Base-by-base conservation (phyloP, 2,888 invertebrate species). In the Dasysyrphus albostriatus region DNA sequence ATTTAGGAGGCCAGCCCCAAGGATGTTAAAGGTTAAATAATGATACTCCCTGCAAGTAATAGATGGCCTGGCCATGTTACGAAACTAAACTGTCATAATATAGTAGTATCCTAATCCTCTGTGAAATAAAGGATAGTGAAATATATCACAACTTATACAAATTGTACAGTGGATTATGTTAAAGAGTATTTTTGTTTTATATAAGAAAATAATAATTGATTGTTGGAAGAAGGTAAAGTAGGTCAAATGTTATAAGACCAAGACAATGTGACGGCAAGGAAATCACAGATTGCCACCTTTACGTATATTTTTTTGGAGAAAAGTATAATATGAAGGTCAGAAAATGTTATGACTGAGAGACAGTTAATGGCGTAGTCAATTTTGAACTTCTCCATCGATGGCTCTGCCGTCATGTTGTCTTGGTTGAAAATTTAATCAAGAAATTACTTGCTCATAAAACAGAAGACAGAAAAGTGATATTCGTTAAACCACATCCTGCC, bases 21-120 rank as follows among this genome's bases (percentile, higher is more conserved):
- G 37, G 37, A 58, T 58, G 19, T 54, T 58, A 4, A 58, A 37
- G 58, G 58, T 58, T 58, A 54, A 58, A 58, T 58, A 37, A 37
- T 19, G 58, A 37, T 37, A 58, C 37, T 58, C 19, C 58, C 58
- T 58, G 58, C 34, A 58, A 34, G 58, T 37, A 37, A 16, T 58
- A 34, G 9, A 58, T 34, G 34, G 58, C 58, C 58, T 12, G 34
- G 58, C 58, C 58, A 6, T 19, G 10, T 37, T 58, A 16, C 16
- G 34, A 29, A 14, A 24, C 2, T 24, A 29, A 29, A 29, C 24
- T 51, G 12, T 51, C 54, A 29, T 29, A 29, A 7, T 14, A 54
- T 29, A 42, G 14, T 24, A 10, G 24, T 24, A 24, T 54, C 29
- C 29, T 29, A 7, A 24, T 54, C 29, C 51, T 29, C 14, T 1